A percentile compares a stretch with the other conserved stretches of the same genome.
Evolutionary conservation across 2,113 vertebrate genomes (phyloP).

Genomic region (Ancistrus triradiatus): DNA sequence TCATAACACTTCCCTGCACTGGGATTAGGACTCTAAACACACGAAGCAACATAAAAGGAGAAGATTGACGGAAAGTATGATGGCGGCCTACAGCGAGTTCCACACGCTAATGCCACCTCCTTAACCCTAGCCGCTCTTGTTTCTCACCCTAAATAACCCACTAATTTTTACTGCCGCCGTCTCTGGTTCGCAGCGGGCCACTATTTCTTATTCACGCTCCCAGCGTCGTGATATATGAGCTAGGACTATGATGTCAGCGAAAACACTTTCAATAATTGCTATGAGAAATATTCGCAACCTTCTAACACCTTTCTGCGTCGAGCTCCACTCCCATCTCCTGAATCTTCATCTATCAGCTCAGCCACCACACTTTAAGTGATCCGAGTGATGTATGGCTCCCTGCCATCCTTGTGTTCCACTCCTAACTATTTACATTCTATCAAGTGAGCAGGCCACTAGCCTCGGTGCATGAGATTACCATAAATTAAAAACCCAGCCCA

Average conservation of each 20-base stretch:
- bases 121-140: conserved; percentile 61
- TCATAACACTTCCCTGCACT: conserved; percentile 22
- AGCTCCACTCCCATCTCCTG: conserved; percentile 67
- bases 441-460: conserved; percentile 84
- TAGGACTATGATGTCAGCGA: conserved; percentile 84
- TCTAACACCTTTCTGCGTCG: conserved; percentile 82
- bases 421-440: conserved; percentile 84
- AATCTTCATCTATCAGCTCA: conserved; percentile 88
- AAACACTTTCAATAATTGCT: conserved; percentile 96
- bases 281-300: conserved; percentile 93
- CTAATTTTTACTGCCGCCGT: conserved; percentile 69
- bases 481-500: conserved; percentile 68
- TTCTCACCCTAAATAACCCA: conserved; percentile 64
- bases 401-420: conserved; percentile 83
- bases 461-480: conserved; percentile 83
- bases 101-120: conserved; percentile 54
- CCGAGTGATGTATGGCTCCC: conserved; percentile 83
- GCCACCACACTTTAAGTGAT: conserved; percentile 87
- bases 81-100: conserved; percentile 46
- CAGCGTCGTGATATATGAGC: conserved; percentile 80
- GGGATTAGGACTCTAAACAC: conserved; percentile 7
- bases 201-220: conserved; percentile 77
- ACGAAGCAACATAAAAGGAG: conserved; percentile 17
- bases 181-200: conserved; percentile 59
- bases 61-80: conserved; percentile 45